phyloP scores from a whole-genome alignment of 2,113 vertebrate genomes.

The Scopus umbretta region DNA sequence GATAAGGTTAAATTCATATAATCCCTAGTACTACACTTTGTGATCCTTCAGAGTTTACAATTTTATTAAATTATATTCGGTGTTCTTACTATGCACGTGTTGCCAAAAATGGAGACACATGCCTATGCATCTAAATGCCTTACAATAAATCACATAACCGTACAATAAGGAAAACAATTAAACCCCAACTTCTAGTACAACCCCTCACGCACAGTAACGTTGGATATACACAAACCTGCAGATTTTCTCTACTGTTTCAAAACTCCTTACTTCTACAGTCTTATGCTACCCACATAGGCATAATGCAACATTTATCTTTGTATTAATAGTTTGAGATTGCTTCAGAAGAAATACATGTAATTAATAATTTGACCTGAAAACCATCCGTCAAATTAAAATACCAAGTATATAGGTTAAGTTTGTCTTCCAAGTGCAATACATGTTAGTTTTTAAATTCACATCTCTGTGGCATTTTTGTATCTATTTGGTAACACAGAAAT shows the following conservation, averaged over 20 bases:
- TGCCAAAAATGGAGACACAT: not conserved
- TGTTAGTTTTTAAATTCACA: not conserved
- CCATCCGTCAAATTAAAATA: not conserved
- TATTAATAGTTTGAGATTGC: not conserved
- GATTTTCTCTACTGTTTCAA: not conserved
- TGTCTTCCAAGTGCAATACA: not conserved
- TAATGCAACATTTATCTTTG: not conserved
- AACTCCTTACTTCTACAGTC: not conserved
- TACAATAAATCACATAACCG: not conserved
- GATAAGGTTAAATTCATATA: not conserved
- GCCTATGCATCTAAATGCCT: not conserved
- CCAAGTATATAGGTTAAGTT: not conserved
- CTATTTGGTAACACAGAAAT: not conserved
- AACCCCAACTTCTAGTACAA: not conserved
- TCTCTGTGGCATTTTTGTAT: not conserved
- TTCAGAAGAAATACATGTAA: not conserved
- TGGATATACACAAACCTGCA: not conserved
- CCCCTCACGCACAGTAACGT: not conserved
- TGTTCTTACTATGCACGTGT: rapidly evolving
- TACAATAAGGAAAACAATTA: not conserved
- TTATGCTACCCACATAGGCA: not conserved
- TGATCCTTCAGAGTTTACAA: not conserved
- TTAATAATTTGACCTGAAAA: not conserved
- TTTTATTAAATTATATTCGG: not conserved
- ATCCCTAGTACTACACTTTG: not conserved